Evolutionary conservation across 2,888 invertebrate species (phyloP), one percentile per base, ranked within the genome.

Genomic region (Gymnocheta viridis): DNA sequence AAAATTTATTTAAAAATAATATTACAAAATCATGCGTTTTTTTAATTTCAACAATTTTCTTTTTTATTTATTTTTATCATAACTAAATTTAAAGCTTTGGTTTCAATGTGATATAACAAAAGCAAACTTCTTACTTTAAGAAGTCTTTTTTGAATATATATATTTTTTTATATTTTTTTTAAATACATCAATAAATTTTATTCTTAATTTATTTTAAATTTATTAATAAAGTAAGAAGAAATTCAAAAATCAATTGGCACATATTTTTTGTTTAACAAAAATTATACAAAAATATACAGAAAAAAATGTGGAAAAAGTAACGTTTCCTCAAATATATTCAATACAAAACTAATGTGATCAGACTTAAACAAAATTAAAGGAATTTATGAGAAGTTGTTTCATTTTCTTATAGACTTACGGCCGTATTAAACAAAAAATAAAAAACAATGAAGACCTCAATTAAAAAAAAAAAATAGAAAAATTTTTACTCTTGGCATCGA

Each of bases 1-100:
- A 72, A 79, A 76, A 41, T 35, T 24, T 67, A 67, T 41, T 66
- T 51, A 27, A 77, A 64, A 56, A 72, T 54, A 70, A 41, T 22
- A 51, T 51, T 66, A 79, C 35, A 80, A 74, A 64, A 73, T 54
- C 51, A 47, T 58, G 32, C 22, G 29, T 58, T 72, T 32, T 17
- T 27, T 67, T 74, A 58, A 44, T 35, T 32, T 73, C 22, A 84
- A 62, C 49, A 64, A 70, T 47, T 62, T 56, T 56, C 17, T n/a
- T 35, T 78, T 35, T 69, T 69, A 3, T 70, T 77, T 58, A 24
- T 73, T 81, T 82, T 60, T 82, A 78, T 82, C 69, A 76, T 77
- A 81, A 84, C 81, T 84, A 84, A 84, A 81, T 85, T 86, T 86
- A 86, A 85, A 86, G 86, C 86, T 86, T 86, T 87, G 85, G 85